These are phyloP conservation scores for Epistrophe eligans DNA, from an alignment of 2,888 invertebrate species.

Conservation along the genomic window DNA sequence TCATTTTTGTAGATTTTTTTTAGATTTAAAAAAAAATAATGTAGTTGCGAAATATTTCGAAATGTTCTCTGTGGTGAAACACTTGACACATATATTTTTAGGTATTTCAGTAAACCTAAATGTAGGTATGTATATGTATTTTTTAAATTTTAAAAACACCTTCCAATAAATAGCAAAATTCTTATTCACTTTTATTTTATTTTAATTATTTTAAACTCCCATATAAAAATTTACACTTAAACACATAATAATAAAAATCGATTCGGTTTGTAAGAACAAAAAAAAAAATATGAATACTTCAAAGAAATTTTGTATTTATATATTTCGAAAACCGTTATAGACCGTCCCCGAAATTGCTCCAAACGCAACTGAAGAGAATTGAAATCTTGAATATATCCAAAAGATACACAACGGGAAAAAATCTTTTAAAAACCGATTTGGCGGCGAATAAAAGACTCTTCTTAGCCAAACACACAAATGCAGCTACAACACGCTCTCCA, in stretches of 20 bases:
- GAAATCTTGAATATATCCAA: slow-evolving; percentile 54
- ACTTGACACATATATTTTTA: slow-evolving; percentile 9
- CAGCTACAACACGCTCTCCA: slow-evolving; percentile 22
- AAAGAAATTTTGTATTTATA: background rate
- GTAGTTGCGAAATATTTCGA: slow-evolving; percentile 26
- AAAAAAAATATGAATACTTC: slow-evolving; percentile 40
- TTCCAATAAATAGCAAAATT: background rate
- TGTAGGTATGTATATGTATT: background rate
- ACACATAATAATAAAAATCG: slow-evolving; percentile 32
- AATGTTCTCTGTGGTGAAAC: background rate
- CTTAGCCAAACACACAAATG: slow-evolving; percentile 37
- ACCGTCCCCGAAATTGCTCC: slow-evolving; percentile 73
- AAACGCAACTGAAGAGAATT: slow-evolving; percentile 72
- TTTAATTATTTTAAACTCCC: background rate
- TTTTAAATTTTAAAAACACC: background rate
- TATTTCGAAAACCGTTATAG: slow-evolving; percentile 55
- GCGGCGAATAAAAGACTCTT: slow-evolving; percentile 37
- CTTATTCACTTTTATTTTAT: background rate
- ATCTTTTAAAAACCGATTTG: slow-evolving; percentile 45
- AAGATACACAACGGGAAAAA: slow-evolving; percentile 44
- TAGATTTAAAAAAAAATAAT: background rate
- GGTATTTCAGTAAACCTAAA: background rate
- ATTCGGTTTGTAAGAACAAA: slow-evolving; percentile 38
- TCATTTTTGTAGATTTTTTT: slow-evolving; percentile 23
- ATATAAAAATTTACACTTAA: slow-evolving; percentile 24